Base-by-base conservation (phyloP, 2,797 vertebrate genomes). In the Sebastolobus alascanus region DNA sequence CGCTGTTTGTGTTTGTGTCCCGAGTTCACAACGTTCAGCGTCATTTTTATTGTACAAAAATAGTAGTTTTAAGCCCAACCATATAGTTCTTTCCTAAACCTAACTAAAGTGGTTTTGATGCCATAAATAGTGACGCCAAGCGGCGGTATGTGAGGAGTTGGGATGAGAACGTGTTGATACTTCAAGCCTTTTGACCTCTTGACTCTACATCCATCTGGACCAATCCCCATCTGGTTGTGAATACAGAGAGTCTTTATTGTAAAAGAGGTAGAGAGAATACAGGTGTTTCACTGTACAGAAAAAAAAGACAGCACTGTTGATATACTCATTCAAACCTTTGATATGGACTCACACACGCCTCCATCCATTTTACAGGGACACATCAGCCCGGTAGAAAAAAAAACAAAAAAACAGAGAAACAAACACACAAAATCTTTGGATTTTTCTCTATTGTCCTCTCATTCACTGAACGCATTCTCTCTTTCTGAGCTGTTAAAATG, bases 221-320 rank as follows among this genome's bases (percentile, higher is more conserved):
- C 0, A 1, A 25, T 61, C 54, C 33, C 35, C 65, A 76, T 76
- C 40, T 86, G 74, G 66, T 85, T 90, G 91, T 96, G 94, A 96
- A 95, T 95, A 96, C 95, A 96, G 93, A 96, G 92, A 95, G 93
- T 95, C 94, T 96, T 96, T 96, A 96, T 96, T 96, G 96, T 96
- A 96, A 96, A 96, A 96, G 96, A 96, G 96, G 96, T 96, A 96
- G 96, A 96, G 96, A 96, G 95, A 95, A 95, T 95, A 96, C 95
- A 96, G 95, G 90, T 96, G 93, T 96, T 96, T 95, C 95, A 96
- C 95, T 96, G 96, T 96, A 96, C 96, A 96, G 94, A 96, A 93
- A 95, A 93, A 43, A 94, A 94, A 95, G 89, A 96, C 95, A 95
- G 94, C 95, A 95, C 94, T 95, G 93, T 94, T 91, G 90, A 95